phyloP scores from a whole-genome alignment of 2,888 invertebrate species.

The Chymomyza caudatula region DNA sequence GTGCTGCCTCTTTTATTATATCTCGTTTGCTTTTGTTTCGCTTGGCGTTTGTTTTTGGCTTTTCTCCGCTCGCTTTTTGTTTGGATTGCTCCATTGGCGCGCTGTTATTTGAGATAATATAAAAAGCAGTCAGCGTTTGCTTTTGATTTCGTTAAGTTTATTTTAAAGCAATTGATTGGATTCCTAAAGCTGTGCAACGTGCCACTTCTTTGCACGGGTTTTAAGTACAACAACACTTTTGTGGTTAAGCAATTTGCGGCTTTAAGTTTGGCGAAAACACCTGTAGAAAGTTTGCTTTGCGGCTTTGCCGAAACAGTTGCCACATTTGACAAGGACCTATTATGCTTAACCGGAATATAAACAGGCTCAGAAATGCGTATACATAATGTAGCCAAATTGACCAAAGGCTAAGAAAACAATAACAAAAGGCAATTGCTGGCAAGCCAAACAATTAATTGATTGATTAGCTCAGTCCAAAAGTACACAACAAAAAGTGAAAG shows the following conservation, averaged over 20 bases:
- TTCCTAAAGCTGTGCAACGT: slow-evolving; percentile 8
- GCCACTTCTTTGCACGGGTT: not conserved
- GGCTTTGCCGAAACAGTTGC: not conserved
- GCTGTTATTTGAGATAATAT: slow-evolving; percentile 69
- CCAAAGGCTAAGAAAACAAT: slow-evolving; percentile 41
- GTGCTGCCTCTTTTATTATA: slow-evolving; percentile 18
- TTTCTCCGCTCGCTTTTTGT: slow-evolving; percentile 6
- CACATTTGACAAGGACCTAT: not conserved
- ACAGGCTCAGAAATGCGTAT: not conserved
- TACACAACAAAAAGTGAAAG: slow-evolving; percentile 1
- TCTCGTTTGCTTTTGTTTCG: slow-evolving; percentile 24
- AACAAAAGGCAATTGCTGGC: slow-evolving; percentile 10
- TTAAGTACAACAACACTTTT: slow-evolving; percentile 33
- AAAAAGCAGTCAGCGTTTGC: slow-evolving; percentile 50
- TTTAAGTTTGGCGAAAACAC: slow-evolving; percentile 21
- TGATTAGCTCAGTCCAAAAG: slow-evolving; percentile 46
- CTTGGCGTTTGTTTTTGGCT: slow-evolving; percentile 16
- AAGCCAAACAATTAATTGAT: slow-evolving; percentile 61
- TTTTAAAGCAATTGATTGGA: slow-evolving; percentile 70
- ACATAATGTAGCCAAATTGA: slow-evolving; percentile 23
- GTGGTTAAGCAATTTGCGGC: slow-evolving; percentile 5
- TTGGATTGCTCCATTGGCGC: slow-evolving; percentile 20
- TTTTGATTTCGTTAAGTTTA: slow-evolving; percentile 64
- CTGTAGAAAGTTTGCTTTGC: slow-evolving; percentile 25
- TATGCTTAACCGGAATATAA: not conserved